A percentile compares a stretch with the other conserved stretches of the same genome.
These are phyloP conservation scores for Synanthedon myopaeformis DNA, from an alignment of 2,888 invertebrate genomes.

Conservation along the genomic window DNA sequence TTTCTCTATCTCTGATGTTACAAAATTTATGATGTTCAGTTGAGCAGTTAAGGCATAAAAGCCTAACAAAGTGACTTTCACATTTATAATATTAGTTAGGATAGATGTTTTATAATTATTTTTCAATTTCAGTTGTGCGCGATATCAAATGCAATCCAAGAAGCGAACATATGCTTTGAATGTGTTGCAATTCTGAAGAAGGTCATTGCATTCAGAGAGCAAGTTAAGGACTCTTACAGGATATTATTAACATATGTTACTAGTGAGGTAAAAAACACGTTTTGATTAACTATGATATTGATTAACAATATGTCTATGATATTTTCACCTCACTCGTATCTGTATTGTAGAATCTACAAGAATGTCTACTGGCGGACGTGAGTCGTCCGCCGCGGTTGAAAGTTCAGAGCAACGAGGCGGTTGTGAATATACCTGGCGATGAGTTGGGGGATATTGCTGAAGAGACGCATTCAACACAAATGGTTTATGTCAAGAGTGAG, in stretches of 20 bases:
- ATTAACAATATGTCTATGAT: too few species aligned
- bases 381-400: slow-evolving; percentile 30
- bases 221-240: slow-evolving; percentile 43
- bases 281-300: too few species aligned
- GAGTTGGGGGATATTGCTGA: slow-evolving; percentile 3
- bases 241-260: slow-evolving; percentile 40
- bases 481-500: slow-evolving; percentile 23
- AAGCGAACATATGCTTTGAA: slow-evolving; percentile 40
- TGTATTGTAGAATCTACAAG: slow-evolving; percentile 32
- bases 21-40: too few species aligned
- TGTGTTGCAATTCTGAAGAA: slow-evolving; percentile 35
- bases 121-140: slow-evolving; percentile 26
- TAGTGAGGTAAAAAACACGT: slow-evolving; percentile 28
- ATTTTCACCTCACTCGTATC: too few species aligned
- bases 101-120: too few species aligned
- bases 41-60: too few species aligned
- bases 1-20: too few species aligned
- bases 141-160: slow-evolving; percentile 4
- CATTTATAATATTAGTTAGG: too few species aligned
- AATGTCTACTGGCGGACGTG: slow-evolving; percentile 34
- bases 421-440: slow-evolving; percentile 15
- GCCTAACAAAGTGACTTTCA: too few species aligned
- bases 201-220: slow-evolving; percentile 34
- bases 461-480: slow-evolving; percentile 5
- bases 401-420: slow-evolving; percentile 10